Conservation (phyloP, 2,888 invertebrate genomes). For the Saturnia pavonia region DNA sequence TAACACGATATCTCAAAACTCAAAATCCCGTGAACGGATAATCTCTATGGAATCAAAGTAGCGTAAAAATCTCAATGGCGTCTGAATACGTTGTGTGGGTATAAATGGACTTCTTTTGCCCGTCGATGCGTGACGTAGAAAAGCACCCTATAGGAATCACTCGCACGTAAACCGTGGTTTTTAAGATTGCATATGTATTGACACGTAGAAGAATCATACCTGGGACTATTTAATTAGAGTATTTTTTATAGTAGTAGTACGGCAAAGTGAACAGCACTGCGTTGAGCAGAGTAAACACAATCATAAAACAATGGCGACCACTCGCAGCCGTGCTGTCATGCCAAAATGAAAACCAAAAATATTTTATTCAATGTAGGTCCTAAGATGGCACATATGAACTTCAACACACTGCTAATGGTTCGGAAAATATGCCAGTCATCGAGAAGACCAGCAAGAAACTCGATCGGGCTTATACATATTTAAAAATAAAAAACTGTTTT, state of each 20-base stretch:
- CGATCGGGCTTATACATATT: too few relatives aligned
- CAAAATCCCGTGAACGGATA: slow-evolving; percentile 20
- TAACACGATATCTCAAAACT: slow-evolving; percentile 12
- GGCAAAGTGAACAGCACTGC: neutral
- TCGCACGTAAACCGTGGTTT: neutral
- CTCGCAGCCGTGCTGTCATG: too few relatives aligned
- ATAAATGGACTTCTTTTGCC: slow-evolving; percentile 4
- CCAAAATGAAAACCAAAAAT: too few relatives aligned
- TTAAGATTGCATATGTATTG: neutral
- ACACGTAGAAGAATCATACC: neutral
- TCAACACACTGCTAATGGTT: too few relatives aligned
- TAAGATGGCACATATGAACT: too few relatives aligned
- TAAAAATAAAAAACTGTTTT: too few relatives aligned
- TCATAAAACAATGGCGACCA: too few relatives aligned
- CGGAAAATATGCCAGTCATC: too few relatives aligned
- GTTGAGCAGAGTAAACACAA: too few relatives aligned
- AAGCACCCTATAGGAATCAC: neutral
- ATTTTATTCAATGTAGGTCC: too few relatives aligned
- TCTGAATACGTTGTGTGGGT: slow-evolving; percentile 6
- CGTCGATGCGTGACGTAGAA: neutral
- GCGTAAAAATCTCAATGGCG: slow-evolving; percentile 14
- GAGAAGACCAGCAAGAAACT: too few relatives aligned
- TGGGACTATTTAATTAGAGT: neutral
- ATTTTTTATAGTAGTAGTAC: neutral
- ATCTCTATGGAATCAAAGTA: slow-evolving; percentile 1